Evolutionary conservation across 2,797 vertebrate genomes (phyloP).

Genomic region (Gastrophryne carolinensis): DNA sequence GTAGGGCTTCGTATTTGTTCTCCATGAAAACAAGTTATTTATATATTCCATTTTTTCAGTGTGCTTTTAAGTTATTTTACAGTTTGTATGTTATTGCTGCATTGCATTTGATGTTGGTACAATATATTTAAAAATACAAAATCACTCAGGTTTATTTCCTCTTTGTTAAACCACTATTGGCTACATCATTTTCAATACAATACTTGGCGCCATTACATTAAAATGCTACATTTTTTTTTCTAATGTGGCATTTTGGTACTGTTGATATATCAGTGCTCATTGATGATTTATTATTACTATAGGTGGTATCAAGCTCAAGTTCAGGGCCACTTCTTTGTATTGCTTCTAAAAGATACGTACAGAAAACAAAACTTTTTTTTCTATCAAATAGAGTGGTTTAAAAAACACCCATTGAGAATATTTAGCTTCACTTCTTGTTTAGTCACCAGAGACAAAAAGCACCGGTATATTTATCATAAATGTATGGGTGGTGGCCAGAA

Average conservation of each 20-base stretch:
- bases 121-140: constrained; percentile 67
- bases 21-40: constrained; percentile 83
- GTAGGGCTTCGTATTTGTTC: constrained; percentile 82
- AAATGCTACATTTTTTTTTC: constrained; percentile 59
- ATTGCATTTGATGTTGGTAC: constrained; percentile 71
- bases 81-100: constrained; percentile 70
- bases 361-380: too few relatives aligned
- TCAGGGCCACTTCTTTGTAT: too few relatives aligned
- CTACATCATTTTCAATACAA: constrained; percentile 63
- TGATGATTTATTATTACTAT: too few relatives aligned
- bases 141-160: constrained; percentile 70
- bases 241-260: constrained; percentile 57
- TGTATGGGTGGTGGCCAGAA: too few relatives aligned
- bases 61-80: constrained; percentile 80
- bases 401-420: too few relatives aligned
- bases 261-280: constrained; percentile 6
- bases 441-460: too few relatives aligned
- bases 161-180: constrained; percentile 66
- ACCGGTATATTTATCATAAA: too few relatives aligned
- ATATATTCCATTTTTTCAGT: constrained; percentile 80
- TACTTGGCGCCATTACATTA: constrained; percentile 52
- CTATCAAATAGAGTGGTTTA: too few relatives aligned
- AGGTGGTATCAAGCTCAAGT: too few relatives aligned
- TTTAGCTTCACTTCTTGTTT: too few relatives aligned
- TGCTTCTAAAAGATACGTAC: too few relatives aligned